Percentiles rank a stretch among this genome's conserved stretches.
Conservation (phyloP, 2,888 invertebrate genomes). For the Hemicrepidius hirtus region DNA sequence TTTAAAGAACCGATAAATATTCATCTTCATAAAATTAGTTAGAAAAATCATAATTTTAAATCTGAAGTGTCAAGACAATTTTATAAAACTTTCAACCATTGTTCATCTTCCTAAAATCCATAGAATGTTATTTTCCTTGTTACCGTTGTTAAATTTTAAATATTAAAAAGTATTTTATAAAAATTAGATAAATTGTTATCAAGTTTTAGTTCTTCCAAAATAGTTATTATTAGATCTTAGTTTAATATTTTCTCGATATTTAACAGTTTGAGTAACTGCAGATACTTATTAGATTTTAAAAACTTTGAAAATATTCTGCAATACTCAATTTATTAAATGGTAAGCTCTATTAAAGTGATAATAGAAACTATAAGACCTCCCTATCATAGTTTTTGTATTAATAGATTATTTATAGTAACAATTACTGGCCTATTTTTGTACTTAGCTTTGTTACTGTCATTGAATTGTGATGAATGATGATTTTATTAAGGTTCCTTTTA, state of each 20-base stretch:
- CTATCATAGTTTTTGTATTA: conserved; percentile 34
- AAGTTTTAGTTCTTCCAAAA: conserved; percentile 18
- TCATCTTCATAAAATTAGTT: not conserved
- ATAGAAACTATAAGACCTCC: conserved; percentile 35
- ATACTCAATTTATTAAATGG: conserved; percentile 30
- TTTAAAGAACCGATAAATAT: not conserved
- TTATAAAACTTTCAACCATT: not conserved
- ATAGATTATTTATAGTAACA: conserved; percentile 25
- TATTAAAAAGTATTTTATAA: conserved; percentile 20
- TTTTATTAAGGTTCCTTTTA: conserved; percentile 34
- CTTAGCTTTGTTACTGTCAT: conserved; percentile 29
- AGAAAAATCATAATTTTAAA: conserved; percentile 2
- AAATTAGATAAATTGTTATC: conserved; percentile 11
- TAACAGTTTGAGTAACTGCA: not conserved
- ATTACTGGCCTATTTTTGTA: conserved; percentile 38
- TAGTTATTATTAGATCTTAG: conserved; percentile 5
- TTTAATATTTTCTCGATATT: conserved; percentile 1
- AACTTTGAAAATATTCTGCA: conserved; percentile 7
- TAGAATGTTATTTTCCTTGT: conserved; percentile 4
- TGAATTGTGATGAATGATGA: conserved; percentile 17
- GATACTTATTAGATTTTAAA: too few relatives aligned
- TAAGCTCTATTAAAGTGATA: conserved; percentile 37
- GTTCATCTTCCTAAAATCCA: not conserved
- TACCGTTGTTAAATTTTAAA: conserved; percentile 13
- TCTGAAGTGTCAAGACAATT: conserved; percentile 24